Evolutionary conservation across 2,888 invertebrate species (phyloP).

Genomic region (Hofmannophila pseudospretella): DNA sequence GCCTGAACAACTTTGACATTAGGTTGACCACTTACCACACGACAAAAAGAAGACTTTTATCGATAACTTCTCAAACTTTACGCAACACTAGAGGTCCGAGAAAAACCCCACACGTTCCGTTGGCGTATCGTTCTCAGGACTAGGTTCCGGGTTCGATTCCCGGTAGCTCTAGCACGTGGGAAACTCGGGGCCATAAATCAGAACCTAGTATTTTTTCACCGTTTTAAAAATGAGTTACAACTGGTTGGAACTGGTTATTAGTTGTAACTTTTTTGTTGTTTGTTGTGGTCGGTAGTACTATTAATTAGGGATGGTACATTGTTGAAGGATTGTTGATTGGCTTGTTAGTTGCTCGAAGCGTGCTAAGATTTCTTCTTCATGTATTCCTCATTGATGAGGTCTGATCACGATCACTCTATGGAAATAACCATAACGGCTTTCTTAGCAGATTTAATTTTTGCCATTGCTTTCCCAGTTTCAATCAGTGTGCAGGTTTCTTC

Average conservation of each 20-base stretch:
- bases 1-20: too few relatives aligned
- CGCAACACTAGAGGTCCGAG: slow-evolving; percentile 30
- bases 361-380: too few relatives aligned
- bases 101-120: slow-evolving; percentile 46
- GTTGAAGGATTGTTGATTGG: too few relatives aligned
- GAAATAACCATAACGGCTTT: too few relatives aligned
- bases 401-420: too few relatives aligned
- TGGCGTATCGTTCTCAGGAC: slow-evolving; percentile 55
- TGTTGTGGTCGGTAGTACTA: neutral
- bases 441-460: too few relatives aligned
- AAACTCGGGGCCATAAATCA: slow-evolving; percentile 65
- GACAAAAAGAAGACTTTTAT: neutral
- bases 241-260: neutral
- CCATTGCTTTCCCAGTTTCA: too few relatives aligned
- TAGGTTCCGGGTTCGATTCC: slow-evolving; percentile 69
- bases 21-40: too few relatives aligned
- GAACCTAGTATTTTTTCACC: slow-evolving; percentile 35
- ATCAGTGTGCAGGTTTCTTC: too few relatives aligned
- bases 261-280: neutral
- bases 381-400: too few relatives aligned
- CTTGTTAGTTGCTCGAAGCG: too few relatives aligned
- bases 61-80: slow-evolving; percentile 5
- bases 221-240: neutral
- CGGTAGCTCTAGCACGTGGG: slow-evolving; percentile 67
- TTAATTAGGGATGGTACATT: neutral